Evolutionary conservation across 2,113 vertebrate genomes (phyloP).

Genomic region (Heterotilapia buettikoferi): DNA sequence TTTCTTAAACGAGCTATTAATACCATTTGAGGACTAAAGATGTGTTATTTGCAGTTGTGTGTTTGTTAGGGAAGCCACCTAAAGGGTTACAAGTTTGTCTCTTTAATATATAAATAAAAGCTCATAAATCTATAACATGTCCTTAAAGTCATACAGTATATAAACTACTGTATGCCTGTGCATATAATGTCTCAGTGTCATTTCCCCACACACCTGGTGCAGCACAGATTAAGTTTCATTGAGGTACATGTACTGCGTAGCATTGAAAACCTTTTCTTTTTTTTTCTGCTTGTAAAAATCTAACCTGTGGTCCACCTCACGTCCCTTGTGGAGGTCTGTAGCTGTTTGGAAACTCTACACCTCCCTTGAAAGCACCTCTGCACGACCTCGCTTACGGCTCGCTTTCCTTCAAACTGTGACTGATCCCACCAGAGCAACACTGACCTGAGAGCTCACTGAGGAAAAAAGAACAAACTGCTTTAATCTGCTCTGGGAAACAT

Average conservation of each 20-base stretch:
- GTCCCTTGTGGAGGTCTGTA: not conserved
- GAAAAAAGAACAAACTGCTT: not conserved
- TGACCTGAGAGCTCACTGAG: not conserved
- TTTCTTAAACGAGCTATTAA: not conserved
- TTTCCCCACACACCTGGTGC: constrained; percentile 33
- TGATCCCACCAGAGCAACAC: not conserved
- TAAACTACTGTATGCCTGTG: not conserved
- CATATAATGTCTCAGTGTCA: not conserved
- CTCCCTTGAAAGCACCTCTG: not conserved
- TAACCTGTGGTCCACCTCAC: constrained; percentile 26
- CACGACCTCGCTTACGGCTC: not conserved
- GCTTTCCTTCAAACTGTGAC: not conserved
- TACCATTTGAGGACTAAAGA: not conserved
- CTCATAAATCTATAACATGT: not conserved
- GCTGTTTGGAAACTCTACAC: constrained; percentile 29
- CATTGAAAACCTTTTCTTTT: not conserved
- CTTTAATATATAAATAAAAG: not conserved
- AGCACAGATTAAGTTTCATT: not conserved
- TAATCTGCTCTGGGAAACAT: not conserved
- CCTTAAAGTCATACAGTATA: not conserved
- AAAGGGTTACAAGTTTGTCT: not conserved
- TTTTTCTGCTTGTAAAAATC: constrained; percentile 15
- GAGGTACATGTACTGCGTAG: not conserved
- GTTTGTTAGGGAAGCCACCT: not conserved
- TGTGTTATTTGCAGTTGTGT: not conserved